phyloP scores from a whole-genome alignment of 2,113 vertebrate species.

The Ranitomeya variabilis region DNA sequence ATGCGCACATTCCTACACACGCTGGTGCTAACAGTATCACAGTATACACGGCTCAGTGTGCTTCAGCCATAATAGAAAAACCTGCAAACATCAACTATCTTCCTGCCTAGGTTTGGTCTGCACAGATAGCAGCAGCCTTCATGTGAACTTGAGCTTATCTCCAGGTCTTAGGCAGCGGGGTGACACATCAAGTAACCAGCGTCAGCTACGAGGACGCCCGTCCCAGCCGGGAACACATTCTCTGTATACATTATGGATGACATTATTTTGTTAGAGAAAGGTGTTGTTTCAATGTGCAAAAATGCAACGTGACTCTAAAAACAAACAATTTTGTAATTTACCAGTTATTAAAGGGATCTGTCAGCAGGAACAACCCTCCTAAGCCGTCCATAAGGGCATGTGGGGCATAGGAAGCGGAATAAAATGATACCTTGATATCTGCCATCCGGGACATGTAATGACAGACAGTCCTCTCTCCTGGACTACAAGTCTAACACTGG shows the following conservation, averaged over 20 bases:
- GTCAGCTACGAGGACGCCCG: background rate
- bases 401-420: too few species aligned
- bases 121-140: background rate
- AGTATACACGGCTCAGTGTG: background rate
- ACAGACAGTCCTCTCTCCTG: too few species aligned
- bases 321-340: too few species aligned
- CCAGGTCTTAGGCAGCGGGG: background rate
- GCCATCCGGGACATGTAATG: too few species aligned
- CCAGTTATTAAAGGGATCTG: too few species aligned
- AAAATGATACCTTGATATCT: too few species aligned
- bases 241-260: background rate
- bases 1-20: background rate
- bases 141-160: conserved; percentile 24
- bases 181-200: background rate
- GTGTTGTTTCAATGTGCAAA: too few species aligned
- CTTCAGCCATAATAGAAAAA: background rate
- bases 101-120: background rate
- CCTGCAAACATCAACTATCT: background rate
- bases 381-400: too few species aligned
- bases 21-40: background rate
- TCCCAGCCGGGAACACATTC: background rate
- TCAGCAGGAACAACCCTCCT: too few species aligned
- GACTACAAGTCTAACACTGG: too few species aligned
- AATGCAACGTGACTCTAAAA: too few species aligned
- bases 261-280: too few species aligned